Conservation (phyloP, 1,140 invertebrate genomes). For the Tachypleus tridentatus region DNA sequence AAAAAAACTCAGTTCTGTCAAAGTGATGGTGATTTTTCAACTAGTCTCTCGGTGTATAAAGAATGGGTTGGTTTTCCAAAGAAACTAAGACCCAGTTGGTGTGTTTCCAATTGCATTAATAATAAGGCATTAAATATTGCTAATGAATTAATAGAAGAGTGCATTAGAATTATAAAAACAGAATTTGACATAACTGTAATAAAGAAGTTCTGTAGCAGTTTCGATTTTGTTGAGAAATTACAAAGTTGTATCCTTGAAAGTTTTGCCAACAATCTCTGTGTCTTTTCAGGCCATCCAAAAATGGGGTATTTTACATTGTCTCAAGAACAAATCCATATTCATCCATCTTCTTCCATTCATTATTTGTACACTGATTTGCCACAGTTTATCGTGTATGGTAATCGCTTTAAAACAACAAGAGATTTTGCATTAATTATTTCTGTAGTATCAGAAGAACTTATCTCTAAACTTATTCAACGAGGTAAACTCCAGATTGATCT, state of each 20-base stretch:
- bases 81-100: constrained; percentile 12
- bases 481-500: constrained; percentile 3
- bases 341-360: constrained; percentile 83
- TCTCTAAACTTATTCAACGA: neutral
- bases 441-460: constrained; percentile 3
- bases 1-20: constrained; percentile 40
- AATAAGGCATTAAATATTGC: constrained; percentile 10
- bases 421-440: constrained; percentile 15
- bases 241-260: constrained; percentile 72
- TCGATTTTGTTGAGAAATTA: constrained; percentile 52
- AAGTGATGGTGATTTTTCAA: constrained; percentile 83
- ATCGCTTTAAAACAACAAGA: constrained; percentile 8
- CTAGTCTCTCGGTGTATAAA: constrained; percentile 72
- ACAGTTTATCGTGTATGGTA: constrained; percentile 15
- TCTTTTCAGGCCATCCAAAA: constrained; percentile 56
- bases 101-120: constrained; percentile 18
- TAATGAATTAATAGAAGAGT: constrained; percentile 29
- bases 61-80: constrained; percentile 15
- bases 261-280: constrained; percentile 81
- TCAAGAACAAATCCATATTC: constrained; percentile 65
- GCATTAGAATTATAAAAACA: constrained; percentile 69
- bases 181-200: constrained; percentile 51
- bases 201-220: constrained; percentile 54
- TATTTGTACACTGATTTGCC: constrained; percentile 36
- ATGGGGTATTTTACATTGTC: constrained; percentile 71